These are phyloP conservation scores for Leptopilina clavipes DNA, from an alignment of 1,140 invertebrate genomes.

Conservation along the genomic window DNA sequence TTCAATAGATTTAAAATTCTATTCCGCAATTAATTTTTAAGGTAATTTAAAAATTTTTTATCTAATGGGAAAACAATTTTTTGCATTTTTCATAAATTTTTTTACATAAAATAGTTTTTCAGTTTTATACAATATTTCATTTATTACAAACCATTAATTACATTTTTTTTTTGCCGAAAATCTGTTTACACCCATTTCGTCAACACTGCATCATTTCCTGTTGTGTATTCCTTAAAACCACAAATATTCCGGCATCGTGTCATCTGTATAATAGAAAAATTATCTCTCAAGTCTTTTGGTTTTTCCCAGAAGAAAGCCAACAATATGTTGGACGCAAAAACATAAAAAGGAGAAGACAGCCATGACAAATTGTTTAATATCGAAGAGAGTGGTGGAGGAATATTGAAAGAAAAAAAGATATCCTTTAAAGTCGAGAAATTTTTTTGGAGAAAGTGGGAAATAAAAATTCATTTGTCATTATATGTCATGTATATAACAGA, in stretches of 20 bases:
- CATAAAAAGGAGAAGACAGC: not conserved
- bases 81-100: too few species aligned
- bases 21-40: too few species aligned
- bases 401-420: not conserved
- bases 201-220: not conserved
- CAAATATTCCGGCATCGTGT: not conserved
- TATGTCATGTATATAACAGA: conserved; percentile 17
- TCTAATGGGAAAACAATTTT: too few species aligned
- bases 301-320: not conserved
- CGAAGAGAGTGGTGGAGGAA: not conserved
- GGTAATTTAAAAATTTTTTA: too few species aligned
- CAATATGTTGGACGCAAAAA: not conserved
- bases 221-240: not conserved
- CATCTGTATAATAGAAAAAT: not conserved
- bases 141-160: not conserved
- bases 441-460: not conserved
- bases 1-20: too few species aligned
- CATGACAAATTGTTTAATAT: conserved; percentile 23
- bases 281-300: not conserved
- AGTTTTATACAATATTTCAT: too few species aligned
- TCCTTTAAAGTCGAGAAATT: not conserved
- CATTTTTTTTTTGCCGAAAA: not conserved
- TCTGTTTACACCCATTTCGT: not conserved
- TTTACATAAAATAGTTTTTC: too few species aligned
- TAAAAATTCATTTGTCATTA: conserved; percentile 22